Percentiles rank a stretch among this genome's conserved stretches.
These are phyloP conservation scores for Anisognathus igniventris DNA, from an alignment of 2,797 vertebrate species.

Conservation along the genomic window DNA sequence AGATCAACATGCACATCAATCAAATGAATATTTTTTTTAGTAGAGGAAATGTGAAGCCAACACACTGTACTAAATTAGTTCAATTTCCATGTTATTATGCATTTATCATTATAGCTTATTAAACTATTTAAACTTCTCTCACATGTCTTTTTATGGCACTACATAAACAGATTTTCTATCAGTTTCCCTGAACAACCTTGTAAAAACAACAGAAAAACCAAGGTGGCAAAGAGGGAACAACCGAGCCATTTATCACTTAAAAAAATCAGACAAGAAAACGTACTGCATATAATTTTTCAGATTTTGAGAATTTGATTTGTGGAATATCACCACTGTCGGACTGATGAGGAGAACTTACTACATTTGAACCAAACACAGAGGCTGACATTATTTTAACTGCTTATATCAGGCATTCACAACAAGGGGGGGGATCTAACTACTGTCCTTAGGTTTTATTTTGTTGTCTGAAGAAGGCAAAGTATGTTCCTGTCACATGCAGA, in stretches of 20 bases:
- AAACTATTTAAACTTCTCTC: not conserved
- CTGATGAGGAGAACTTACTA: not conserved
- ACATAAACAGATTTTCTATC: conserved; percentile 3
- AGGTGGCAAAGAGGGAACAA: not conserved
- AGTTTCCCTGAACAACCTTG: not conserved
- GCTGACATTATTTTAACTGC: not conserved
- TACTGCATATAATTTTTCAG: not conserved
- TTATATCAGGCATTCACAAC: not conserved
- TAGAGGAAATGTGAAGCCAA: not conserved
- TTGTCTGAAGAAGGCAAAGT: not conserved
- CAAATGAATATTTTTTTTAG: not conserved
- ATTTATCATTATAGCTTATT: conserved; percentile 29
- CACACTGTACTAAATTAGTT: not conserved
- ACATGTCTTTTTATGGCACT: not conserved
- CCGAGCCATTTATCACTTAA: not conserved
- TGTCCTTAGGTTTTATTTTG: not conserved
- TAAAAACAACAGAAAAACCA: not conserved
- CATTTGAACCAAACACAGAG: not conserved
- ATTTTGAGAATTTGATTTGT: not conserved
- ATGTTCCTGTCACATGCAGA: not conserved
- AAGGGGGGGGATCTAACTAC: not conserved
- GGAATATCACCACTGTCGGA: not conserved
- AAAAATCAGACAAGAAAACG: not conserved
- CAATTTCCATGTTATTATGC: not conserved
- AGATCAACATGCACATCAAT: not conserved